Percentiles rank a stretch among this genome's conserved stretches.
These are phyloP conservation scores for Eclectus roratus DNA, from an alignment of 2,113 vertebrate genomes.

Conservation along the genomic window DNA sequence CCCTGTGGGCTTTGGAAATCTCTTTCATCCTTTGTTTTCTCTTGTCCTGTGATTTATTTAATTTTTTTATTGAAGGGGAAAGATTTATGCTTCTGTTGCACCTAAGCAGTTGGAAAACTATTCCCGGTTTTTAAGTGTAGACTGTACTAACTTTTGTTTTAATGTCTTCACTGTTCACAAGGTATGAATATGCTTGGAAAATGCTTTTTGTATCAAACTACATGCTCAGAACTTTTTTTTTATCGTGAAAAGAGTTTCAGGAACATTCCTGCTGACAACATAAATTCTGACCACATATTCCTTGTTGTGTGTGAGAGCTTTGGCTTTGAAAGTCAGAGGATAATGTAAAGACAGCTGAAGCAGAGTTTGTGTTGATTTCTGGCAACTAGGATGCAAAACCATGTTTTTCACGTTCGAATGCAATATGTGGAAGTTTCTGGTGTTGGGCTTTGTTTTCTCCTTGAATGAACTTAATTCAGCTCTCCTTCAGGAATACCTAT, in stretches of 20 bases:
- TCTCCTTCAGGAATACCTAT: background rate
- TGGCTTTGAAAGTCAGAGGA: background rate
- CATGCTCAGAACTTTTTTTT: background rate
- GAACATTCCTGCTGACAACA: background rate
- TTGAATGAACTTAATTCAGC: background rate
- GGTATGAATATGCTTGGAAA: background rate
- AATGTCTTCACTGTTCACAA: background rate
- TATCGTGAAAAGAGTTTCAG: background rate
- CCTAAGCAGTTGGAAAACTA: background rate
- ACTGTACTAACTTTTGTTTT: background rate
- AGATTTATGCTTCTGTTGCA: background rate
- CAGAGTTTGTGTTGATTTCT: background rate
- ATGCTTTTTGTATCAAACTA: background rate
- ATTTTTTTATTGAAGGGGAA: background rate
- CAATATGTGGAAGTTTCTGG: accelerated
- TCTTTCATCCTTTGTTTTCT: conserved; percentile 33
- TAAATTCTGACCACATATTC: background rate
- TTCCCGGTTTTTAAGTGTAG: background rate
- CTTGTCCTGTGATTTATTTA: background rate
- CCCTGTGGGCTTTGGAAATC: background rate
- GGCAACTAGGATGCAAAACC: background rate
- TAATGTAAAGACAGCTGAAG: background rate
- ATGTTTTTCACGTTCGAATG: background rate
- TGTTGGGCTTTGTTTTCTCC: background rate
- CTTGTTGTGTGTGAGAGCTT: background rate